Percentiles rank a stretch among this genome's conserved stretches.
These are phyloP conservation scores for Adelges cooleyi DNA, from an alignment of 1,140 invertebrate species.

Conservation along the genomic window DNA sequence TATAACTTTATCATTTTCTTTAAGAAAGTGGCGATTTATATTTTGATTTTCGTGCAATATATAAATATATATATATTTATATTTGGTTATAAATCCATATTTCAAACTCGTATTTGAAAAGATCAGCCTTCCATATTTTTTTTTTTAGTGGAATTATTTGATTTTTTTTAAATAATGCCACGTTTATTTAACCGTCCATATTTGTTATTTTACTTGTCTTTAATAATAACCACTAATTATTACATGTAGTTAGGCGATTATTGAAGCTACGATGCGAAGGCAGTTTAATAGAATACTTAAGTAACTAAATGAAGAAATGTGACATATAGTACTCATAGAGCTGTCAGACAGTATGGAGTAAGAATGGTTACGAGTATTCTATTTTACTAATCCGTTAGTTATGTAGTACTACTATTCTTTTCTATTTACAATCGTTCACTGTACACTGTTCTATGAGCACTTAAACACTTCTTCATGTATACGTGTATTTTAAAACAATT, in stretches of 20 bases:
- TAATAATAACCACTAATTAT: conserved; percentile 10
- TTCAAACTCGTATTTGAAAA: too few species aligned
- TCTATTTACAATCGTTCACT: too few species aligned
- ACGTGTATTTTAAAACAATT: not conserved
- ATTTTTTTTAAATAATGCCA: not conserved
- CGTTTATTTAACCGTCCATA: conserved; percentile 5
- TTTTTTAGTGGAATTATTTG: not conserved
- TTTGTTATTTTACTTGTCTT: not conserved
- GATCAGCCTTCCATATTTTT: not conserved
- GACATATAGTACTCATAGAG: not conserved
- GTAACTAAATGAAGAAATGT: conserved; percentile 1
- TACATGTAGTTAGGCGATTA: conserved; percentile 9
- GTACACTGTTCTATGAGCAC: not conserved
- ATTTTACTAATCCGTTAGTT: not conserved
- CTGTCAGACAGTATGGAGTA: not conserved
- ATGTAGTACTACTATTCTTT: too few species aligned
- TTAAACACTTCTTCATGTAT: not conserved
- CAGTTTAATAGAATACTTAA: conserved; percentile 13
- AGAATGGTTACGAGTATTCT: not conserved
- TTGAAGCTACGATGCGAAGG: not conserved
- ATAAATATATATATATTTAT: not conserved
- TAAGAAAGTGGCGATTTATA: conserved; percentile 4
- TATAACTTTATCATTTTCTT: not conserved
- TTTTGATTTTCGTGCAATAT: not conserved
- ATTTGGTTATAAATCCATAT: too few species aligned